phyloP scores from a whole-genome alignment of 2,888 invertebrate genomes.

The Steromphala cineraria region DNA sequence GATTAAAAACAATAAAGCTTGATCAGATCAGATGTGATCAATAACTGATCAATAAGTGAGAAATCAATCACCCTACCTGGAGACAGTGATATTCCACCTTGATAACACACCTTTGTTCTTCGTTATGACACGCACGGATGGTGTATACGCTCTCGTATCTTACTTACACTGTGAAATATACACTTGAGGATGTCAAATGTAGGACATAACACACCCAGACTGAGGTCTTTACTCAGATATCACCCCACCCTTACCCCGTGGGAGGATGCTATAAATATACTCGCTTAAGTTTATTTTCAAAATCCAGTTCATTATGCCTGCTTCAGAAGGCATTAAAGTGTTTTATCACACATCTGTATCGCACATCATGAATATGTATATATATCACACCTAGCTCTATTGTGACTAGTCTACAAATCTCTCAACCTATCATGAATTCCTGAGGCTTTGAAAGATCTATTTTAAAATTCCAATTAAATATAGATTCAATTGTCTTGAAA shows the following conservation, averaged over 20 bases:
- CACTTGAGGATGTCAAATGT: not conserved
- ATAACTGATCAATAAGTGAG: not conserved
- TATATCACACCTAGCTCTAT: too few relatives aligned
- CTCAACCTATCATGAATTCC: too few relatives aligned
- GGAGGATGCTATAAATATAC: not conserved
- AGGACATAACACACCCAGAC: not conserved
- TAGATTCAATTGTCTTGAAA: too few relatives aligned
- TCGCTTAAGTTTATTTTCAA: too few relatives aligned
- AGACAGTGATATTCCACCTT: not conserved
- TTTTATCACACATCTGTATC: too few relatives aligned
- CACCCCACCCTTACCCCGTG: not conserved
- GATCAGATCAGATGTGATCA: not conserved
- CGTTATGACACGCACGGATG: not conserved
- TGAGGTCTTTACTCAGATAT: not conserved
- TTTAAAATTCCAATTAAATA: too few relatives aligned
- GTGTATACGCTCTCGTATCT: not conserved
- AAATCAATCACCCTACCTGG: not conserved
- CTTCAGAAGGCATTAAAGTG: too few relatives aligned
- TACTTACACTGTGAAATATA: not conserved
- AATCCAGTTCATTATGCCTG: too few relatives aligned
- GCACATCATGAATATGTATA: too few relatives aligned
- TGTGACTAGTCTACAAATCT: too few relatives aligned
- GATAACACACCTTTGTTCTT: not conserved
- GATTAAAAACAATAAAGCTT: conserved; percentile 2
- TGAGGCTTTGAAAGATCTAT: too few relatives aligned